These are phyloP conservation scores for Excalfactoria chinensis DNA, from an alignment of 2,113 vertebrate species.

Conservation along the genomic window DNA sequence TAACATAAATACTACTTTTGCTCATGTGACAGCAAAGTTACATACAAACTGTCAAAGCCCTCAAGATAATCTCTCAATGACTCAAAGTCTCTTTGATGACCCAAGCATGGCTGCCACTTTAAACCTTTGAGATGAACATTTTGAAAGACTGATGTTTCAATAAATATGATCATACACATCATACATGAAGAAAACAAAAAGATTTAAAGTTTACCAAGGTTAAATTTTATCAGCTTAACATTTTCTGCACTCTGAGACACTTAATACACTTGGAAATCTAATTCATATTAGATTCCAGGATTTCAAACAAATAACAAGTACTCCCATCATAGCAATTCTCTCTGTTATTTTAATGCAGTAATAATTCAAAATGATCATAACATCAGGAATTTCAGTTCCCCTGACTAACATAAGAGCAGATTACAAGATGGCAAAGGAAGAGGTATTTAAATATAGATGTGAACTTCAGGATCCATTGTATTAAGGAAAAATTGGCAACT, in stretches of 20 bases:
- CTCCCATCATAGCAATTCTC: neutral
- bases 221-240: neutral
- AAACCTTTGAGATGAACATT: neutral
- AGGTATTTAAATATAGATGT: neutral
- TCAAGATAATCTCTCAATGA: neutral
- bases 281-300: neutral
- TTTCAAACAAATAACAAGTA: neutral
- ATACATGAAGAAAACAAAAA: neutral
- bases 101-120: neutral
- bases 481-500: neutral
- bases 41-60: neutral
- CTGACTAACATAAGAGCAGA: neutral
- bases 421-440: neutral
- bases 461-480: neutral
- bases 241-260: neutral
- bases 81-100: neutral
- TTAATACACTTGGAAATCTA: neutral
- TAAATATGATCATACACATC: neutral
- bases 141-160: neutral
- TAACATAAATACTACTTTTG: neutral
- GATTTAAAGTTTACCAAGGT: neutral
- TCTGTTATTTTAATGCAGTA: neutral
- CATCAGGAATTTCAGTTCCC: neutral
- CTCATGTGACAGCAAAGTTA: neutral
- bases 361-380: neutral